Evolutionary conservation across 2,888 invertebrate species (phyloP).

Genomic region (Capitulum mitella): DNA sequence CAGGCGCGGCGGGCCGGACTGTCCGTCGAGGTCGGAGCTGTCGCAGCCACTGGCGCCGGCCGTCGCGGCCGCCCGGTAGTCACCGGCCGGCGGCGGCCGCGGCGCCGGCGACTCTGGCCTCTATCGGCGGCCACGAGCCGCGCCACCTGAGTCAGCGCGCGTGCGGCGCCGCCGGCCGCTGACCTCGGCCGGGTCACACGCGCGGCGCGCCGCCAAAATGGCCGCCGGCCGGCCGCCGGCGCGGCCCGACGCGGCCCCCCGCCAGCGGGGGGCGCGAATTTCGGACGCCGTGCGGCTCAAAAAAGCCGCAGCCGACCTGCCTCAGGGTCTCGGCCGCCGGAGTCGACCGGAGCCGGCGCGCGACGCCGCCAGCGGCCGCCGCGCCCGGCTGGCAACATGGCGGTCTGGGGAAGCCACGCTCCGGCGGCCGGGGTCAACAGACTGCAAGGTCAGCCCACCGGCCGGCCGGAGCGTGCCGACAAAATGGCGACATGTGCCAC

Average conservation of each 20-base stretch:
- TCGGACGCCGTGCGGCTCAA: no score
- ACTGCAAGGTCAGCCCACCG: slow-evolving; percentile 14
- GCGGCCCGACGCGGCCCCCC: neutral
- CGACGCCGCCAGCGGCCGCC: no score
- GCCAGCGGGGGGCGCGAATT: no score
- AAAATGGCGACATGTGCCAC: neutral
- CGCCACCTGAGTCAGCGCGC: neutral
- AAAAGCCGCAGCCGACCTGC: no score
- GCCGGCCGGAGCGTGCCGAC: slow-evolving; percentile 1
- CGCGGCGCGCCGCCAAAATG: neutral
- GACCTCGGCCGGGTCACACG: slow-evolving; percentile 11
- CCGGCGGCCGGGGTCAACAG: neutral
- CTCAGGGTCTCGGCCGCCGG: no score
- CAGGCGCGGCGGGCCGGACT: neutral
- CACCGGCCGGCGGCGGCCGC: neutral
- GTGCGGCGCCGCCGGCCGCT: neutral
- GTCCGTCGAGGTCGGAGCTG: neutral
- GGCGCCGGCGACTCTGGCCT: slow-evolving; percentile 5
- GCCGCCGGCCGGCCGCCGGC: neutral
- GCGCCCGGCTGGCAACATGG: neutral
- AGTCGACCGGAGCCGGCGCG: no score
- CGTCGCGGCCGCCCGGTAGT: neutral
- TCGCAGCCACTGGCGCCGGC: neutral
- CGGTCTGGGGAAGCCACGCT: neutral
- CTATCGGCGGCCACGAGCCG: slow-evolving; percentile 11